Base-by-base conservation (phyloP, 2,113 vertebrate genomes). In the Bos taurus region DNA sequence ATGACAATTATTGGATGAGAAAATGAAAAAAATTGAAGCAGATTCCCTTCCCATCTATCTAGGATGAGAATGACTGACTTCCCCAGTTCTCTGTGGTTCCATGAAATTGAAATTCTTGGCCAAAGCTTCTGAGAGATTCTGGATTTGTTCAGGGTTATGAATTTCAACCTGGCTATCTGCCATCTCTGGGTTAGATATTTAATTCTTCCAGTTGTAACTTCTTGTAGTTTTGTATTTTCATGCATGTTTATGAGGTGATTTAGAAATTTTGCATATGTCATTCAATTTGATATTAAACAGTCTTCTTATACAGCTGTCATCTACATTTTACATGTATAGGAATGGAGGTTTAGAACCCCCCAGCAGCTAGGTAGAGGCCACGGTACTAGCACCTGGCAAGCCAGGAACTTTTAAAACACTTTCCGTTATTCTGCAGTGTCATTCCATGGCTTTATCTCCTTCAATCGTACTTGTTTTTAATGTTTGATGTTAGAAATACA, bases 71-170 rank as follows among this genome's bases (percentile, higher is more conserved):
- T 36, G 14, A 60, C 25, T 46, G 40, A 71, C 50, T 74, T 83
- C 14, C 67, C 50, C 46, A 25, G 7, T 82, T 97, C 74, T 88
- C 48, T 7, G 0, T 40, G 16, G 36, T 88, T 94, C 43, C 48
- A 26, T 52, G 48, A 96, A 95, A 57, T 56, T 94, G 67, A 95
- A 95, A 94, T 62, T 89, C 88, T 91, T 81, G 94, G n/a, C 60
- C 78, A 91, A 83, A 52, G 74, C 25, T 88, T 93, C 30, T 48
- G 30, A 97, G 52, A 91, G 19, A 95, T 71, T 86, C 48, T n/a
- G 54, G 13, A 84, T 81, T 87, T 84, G 57, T 95, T 97, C 48
- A 50, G 62, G 94, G 46, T 3, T 82, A 54, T 46, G 80, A 94
- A 96, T 95, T 90, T 54, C 17, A 26, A 33, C 62, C 36, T 96